Evolutionary conservation across 2,113 vertebrate species (phyloP), one percentile per base, ranked within the genome.

Genomic region (Chlorodrepanis virens): DNA sequence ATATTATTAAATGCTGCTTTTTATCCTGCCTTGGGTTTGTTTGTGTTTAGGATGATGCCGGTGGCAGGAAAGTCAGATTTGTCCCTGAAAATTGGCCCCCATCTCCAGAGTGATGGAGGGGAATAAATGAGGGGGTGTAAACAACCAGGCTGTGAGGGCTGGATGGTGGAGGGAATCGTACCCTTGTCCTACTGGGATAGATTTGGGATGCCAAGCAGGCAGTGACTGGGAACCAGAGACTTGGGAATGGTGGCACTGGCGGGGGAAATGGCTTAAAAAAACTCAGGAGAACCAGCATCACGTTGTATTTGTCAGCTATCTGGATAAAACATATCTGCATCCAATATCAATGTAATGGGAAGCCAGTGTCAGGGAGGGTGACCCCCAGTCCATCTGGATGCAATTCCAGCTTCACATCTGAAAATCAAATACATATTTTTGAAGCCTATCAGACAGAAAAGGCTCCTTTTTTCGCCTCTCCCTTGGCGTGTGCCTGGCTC

Each of bases 351-450:
- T 93, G 93, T 91, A 96, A 96, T 89, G 91, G 96, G 94, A 96
- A 97, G 96, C 93, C 86, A 87, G 83, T 93, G 94, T 95, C 93
- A 92, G 88, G 74, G 86, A 84, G 77, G 61, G 92, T 90, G 96
- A 96, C 96, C 96, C 71, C 4, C 5, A 10, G 72, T 88, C 95
- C 96, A 95, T 96, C 93, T 97, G 95, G 96, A 96, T 93, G 94
- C 93, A 96, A 96, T 96, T 96, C 94, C 11, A 35, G 85, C 88
- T 60, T 95, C 83, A 87, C 95, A 96, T 96, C 96, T 96, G 95
- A 97, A 96, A 97, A 97, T 96, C 94, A 92, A 94, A 96, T 90
- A 93, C 94, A 91, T 96, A 94, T 95, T 96, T 96, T 76, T 89
- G 87, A 91, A 93, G 84, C n/a, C 65, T 93, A 94, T 96, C 87